phyloP scores from a whole-genome alignment of 2,797 vertebrate genomes.

The Coendou prehensilis region DNA sequence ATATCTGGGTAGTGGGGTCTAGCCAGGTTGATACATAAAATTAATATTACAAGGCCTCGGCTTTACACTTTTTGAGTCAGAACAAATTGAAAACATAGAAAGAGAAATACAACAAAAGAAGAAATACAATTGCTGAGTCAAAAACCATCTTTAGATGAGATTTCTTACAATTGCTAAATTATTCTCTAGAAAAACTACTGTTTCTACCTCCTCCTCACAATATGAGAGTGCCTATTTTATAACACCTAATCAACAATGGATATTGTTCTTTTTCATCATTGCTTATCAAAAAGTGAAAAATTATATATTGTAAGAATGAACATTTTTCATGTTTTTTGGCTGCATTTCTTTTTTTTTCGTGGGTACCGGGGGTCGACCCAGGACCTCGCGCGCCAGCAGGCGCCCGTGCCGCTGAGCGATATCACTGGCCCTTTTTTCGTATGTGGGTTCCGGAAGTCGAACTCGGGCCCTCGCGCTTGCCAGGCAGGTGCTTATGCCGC shows the following conservation, averaged over 20 bases:
- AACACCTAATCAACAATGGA: neutral
- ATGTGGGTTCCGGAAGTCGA: no score
- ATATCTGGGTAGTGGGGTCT: neutral
- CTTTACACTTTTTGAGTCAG: neutral
- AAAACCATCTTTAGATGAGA: neutral
- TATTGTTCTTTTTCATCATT: neutral
- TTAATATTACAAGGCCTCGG: neutral
- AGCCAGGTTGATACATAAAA: neutral
- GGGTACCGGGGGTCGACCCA: no score
- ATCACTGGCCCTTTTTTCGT: no score
- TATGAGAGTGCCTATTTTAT: neutral
- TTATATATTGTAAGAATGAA: neutral
- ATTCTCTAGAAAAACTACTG: neutral
- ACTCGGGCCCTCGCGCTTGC: no score
- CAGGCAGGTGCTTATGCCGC: no score
- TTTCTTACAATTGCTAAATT: slow-evolving; percentile 6
- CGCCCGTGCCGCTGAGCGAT: no score
- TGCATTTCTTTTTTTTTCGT: neutral
- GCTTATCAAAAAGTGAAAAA: slow-evolving; percentile 3
- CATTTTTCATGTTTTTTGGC: slow-evolving; percentile 22
- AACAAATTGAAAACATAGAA: neutral
- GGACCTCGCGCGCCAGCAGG: no score
- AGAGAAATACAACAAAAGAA: neutral
- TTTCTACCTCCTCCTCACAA: neutral
- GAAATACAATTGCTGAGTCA: neutral